These are phyloP conservation scores for Caenorhabditis sp. DNA, from an alignment of 2,888 invertebrate genomes.

Conservation along the genomic window DNA sequence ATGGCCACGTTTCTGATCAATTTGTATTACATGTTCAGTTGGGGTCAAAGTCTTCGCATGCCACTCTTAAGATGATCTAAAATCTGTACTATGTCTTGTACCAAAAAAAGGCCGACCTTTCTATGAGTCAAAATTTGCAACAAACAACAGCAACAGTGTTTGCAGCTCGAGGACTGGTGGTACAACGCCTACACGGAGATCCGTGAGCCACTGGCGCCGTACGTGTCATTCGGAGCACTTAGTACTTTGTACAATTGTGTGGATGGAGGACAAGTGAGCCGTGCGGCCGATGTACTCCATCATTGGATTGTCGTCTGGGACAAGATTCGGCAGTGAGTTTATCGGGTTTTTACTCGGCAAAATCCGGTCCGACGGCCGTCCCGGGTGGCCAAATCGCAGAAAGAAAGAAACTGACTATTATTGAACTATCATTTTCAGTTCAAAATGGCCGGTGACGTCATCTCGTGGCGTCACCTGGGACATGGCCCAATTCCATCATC, in stretches of 20 bases:
- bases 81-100: too few species aligned
- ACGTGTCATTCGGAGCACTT: conserved; percentile 56
- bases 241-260: conserved; percentile 52
- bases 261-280: conserved; percentile 56
- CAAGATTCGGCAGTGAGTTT: conserved; percentile 59
- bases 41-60: too few species aligned
- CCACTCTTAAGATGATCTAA: too few species aligned
- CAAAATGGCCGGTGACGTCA: conserved; percentile 63
- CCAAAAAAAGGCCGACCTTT: too few species aligned
- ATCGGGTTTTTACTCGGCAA: too few species aligned
- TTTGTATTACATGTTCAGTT: too few species aligned
- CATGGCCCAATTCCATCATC: conserved; percentile 81
- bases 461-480: conserved; percentile 79
- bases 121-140: too few species aligned
- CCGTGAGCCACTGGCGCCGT: conserved; percentile 64
- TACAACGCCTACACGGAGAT: conserved; percentile 70
- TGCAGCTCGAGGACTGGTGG: conserved; percentile 73
- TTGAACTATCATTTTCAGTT: conserved; percentile 48
- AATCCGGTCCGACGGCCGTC: too few species aligned
- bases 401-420: too few species aligned
- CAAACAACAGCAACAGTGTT: not conserved
- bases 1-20: too few species aligned
- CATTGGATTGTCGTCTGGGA: conserved; percentile 63
- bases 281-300: conserved; percentile 63
- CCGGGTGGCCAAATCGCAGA: too few species aligned